A percentile compares a stretch with the other conserved stretches of the same genome.
These are phyloP conservation scores for Brachionichthys hirsutus DNA, from an alignment of 2,113 vertebrate species.

Conservation along the genomic window DNA sequence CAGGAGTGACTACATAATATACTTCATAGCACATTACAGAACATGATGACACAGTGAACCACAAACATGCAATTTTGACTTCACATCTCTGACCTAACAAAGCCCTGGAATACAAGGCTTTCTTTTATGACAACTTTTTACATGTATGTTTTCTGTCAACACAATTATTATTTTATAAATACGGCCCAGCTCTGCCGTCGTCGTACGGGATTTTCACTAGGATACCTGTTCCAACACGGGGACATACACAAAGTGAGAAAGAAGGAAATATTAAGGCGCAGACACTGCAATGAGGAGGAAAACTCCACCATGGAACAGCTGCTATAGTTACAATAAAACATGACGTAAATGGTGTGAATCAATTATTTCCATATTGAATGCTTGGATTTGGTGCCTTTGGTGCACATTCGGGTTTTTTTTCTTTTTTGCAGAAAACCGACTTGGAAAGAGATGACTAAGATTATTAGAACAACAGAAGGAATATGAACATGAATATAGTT, in stretches of 20 bases:
- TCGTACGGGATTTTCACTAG: conserved; percentile 49
- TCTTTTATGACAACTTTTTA: conserved; percentile 14
- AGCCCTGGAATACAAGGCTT: conserved; percentile 5
- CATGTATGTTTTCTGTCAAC: conserved; percentile 39
- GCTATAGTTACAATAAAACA: conserved; percentile 61
- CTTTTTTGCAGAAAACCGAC: not conserved
- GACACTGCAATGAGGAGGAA: conserved; percentile 30
- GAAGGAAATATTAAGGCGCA: conserved; percentile 33
- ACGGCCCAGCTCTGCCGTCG: conserved; percentile 34
- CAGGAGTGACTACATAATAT: conserved; percentile 18
- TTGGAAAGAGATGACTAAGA: conserved; percentile 11
- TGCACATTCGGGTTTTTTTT: conserved; percentile 13
- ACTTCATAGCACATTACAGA: conserved; percentile 11
- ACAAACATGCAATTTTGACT: conserved; percentile 26
- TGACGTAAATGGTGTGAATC: conserved; percentile 45
- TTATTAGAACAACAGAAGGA: not conserved
- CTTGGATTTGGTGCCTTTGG: conserved; percentile 23
- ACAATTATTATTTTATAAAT: conserved; percentile 26
- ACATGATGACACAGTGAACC: conserved; percentile 44
- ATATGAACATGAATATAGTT: not conserved
- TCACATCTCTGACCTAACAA: conserved; percentile 38
- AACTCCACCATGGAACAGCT: conserved; percentile 49
- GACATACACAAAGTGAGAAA: conserved; percentile 36
- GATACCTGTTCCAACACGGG: conserved; percentile 56
- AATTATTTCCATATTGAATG: conserved; percentile 57